Evolutionary conservation across 2,888 invertebrate species (phyloP), one percentile per base, ranked within the genome.

Genomic region (Thalpophila matura): DNA sequence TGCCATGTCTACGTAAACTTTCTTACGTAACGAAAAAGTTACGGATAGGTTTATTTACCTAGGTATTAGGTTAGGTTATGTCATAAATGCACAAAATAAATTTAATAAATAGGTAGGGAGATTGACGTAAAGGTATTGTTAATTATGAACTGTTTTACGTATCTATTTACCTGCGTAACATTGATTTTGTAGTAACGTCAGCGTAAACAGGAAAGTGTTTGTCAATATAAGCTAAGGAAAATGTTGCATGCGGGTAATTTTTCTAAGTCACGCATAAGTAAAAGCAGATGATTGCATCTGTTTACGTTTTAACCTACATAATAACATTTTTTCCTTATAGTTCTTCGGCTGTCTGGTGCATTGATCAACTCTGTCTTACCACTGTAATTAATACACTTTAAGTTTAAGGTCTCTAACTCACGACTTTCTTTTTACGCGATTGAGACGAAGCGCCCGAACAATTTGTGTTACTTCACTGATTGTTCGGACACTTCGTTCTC

Each of bases 151-250:
- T 27, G 33, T 5, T 65, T 66, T 42, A 56, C 14, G 18, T 27
- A 42, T 24, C 1, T 27, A 1, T 37, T 29, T 38, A 12, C 12
- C n/a, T 55, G 18, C 5, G 10, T 20, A n/a, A 18, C 10, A 12
- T 6, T n/a, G n/a, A 18, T 26, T 27, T 22, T 1, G 20, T 16
- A 9, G 12, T 22, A 38, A 14, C n/a, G 6, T 12, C 49, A 14
- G 14, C 5, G 18, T 31, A 20, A 63, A 68, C 64, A 68, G 64
- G 64, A 71, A 71, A 40, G 3, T 12, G 0, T 22, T 35, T 9
- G 22, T 46, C 10, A 60, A 50, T 54, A 12, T 27, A 29, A 43
- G 16, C 16, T 35, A 6, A 51, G 18, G 18, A 26, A 33, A 57
- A 43, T 38, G 4, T 14, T 26, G 22, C 24, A 24, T 4, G n/a